Evolutionary conservation across 1,140 invertebrate species (phyloP), one percentile per base, ranked within the genome.

Genomic region (Papilio aristodemus): DNA sequence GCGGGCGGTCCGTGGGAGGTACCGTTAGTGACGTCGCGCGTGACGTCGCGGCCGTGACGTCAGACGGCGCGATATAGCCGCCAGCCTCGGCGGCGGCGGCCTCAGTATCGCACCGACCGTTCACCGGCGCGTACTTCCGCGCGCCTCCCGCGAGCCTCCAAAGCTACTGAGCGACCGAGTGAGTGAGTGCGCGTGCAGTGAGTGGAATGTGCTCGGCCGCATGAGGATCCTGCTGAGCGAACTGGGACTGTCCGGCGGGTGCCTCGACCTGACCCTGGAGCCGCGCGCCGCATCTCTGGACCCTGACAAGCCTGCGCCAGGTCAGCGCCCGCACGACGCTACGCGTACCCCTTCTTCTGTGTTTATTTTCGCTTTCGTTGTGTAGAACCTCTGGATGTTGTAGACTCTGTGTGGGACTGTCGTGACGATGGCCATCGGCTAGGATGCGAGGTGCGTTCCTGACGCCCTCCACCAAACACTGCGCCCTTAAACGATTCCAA

Each of bases 161-260:
- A 78, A 79, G 80, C 81, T 77, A 14, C 41, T 7, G 19, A 54
- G 46, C 46, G 83, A 86, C 83, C 75, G 84, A 84, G 89, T 89
- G 83, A 87, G 89, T 91, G 89, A 86, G 89, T 89, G 87, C 86
- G 87, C 87, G 87, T 85, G 81, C 84, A 89, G 86, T 90, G 88
- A 89, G 87, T 91, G 89, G 84, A 86, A 91, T 91, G 89, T 91
- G 86, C 86, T 84, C 72, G 79, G 80, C 90, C 91, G 91, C 90
- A 92, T 92, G 91, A 92, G 91, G 91, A 92, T 92, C 89, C 90
- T 92, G 84, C 84, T 92, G 73, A 92, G 91, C 84, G 91, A 92
- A 75, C 82, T 92, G 83, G 91, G 91, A 86, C 89, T 92, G 71
- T 91, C 90, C 75, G 89, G 87, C 87, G 89, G 86, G 82, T 90